Base-by-base conservation (phyloP, 2,113 vertebrate genomes). In the Oreotrochilus melanogaster region DNA sequence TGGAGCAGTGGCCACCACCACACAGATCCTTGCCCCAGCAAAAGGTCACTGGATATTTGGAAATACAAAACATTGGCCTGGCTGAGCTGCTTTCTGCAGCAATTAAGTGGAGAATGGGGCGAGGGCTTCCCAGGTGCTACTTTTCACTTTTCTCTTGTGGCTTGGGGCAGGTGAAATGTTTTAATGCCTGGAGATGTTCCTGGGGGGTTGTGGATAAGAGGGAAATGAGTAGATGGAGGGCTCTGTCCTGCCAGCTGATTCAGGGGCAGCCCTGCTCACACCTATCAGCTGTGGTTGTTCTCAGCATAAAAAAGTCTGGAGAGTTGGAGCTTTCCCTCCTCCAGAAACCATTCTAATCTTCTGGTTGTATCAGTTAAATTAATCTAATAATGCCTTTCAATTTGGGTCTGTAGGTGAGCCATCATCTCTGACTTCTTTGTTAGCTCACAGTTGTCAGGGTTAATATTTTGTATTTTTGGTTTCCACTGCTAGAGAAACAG, bases 111-210 rank as follows among this genome's bases (percentile, higher is more conserved):
- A 79, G 62, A 22, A 2, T 0, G 10, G 45, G n/a, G 9, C 4
- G 0, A 12, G 54, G n/a, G 31, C 23, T 66, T 45, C 61, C 45
- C n/a, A 24, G 51, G 0, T 22, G 1, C 3, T 31, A 0, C 15
- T 54, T 69, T 10, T 6, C 23, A 11, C 39, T 53, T 54, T 66
- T 56, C n/a, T 27, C 4, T 9, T 62, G 73, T 7, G 42, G 8
- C 42, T 80, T 28, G 56, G 60, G 65, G 78, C 25, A 60, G 23
- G 15, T 71, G 0, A 39, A 45, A 9, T 12, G 3, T 6, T 71
- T 31, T 5, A 21, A 8, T 14, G 9, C 4, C 65, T 65, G 35
- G 10, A 8, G 37, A 11, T 91, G 57, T 8, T 72, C 31, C 22
- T 25, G 6, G 58, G 57, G 39, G 57, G 31, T 62, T 16, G 54